Evolutionary conservation across 2,888 invertebrate species (phyloP).

Genomic region (Rotaria socialis): DNA sequence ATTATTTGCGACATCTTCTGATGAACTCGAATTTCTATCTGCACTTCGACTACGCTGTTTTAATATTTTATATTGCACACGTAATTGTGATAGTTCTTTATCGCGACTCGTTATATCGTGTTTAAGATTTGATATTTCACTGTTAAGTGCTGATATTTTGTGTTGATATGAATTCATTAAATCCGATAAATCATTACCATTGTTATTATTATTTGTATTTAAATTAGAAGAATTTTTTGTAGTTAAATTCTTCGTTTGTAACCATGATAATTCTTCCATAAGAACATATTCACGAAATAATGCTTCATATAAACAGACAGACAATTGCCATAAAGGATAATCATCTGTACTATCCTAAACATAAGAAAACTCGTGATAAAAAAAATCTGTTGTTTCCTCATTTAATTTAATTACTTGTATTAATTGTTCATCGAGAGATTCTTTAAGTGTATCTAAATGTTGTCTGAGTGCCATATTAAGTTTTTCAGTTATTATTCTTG

Average conservation of each 20-base stretch:
- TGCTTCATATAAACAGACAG: constrained; percentile 44
- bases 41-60: constrained; percentile 42
- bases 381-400: no score
- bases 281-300: constrained; percentile 46
- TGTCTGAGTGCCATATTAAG: constrained; percentile 41
- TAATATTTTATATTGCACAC: constrained; percentile 44
- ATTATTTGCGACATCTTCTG: background rate
- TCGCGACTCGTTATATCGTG: constrained; percentile 39
- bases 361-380: no score
- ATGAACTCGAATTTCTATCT: constrained; percentile 6
- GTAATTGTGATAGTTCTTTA: constrained; percentile 43
- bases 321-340: constrained; percentile 39
- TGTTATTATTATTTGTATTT: background rate
- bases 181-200: constrained; percentile 37
- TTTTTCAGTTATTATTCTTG: constrained; percentile 39
- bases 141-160: constrained; percentile 40
- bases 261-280: constrained; percentile 40
- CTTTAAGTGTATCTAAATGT: constrained; percentile 45
- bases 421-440: constrained; percentile 42
- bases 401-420: background rate
- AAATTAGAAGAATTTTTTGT: background rate
- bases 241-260: background rate
- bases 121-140: constrained; percentile 40
- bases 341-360: background rate
- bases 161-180: constrained; percentile 46